A percentile compares a stretch with the other conserved stretches of the same genome.
These are phyloP conservation scores for Pseudotriccus pelzelni DNA, from an alignment of 2,797 vertebrate species.

Conservation along the genomic window DNA sequence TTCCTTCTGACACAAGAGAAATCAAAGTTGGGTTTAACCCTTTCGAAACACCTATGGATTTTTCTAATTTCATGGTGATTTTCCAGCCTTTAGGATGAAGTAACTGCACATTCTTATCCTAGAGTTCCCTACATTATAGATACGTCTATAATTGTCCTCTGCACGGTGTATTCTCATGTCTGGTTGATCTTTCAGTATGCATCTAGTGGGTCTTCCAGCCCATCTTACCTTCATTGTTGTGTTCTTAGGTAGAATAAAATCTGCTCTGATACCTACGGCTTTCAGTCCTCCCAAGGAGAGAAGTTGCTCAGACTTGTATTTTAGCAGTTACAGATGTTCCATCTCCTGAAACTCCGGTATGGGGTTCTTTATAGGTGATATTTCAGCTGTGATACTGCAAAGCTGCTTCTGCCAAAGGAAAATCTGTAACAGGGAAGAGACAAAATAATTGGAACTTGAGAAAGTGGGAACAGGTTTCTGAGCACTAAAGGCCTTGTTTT, in stretches of 20 bases:
- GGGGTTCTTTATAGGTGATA: background rate
- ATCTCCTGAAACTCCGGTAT: background rate
- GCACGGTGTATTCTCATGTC: background rate
- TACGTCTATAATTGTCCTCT: background rate
- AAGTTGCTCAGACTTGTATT: background rate
- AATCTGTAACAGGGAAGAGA: background rate
- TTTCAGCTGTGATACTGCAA: background rate
- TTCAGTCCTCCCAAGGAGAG: background rate
- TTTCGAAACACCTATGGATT: background rate
- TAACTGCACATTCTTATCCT: background rate
- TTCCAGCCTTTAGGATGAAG: background rate
- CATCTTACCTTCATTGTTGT: background rate
- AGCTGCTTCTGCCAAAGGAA: background rate
- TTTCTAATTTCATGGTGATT: background rate
- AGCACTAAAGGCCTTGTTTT: background rate
- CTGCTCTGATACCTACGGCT: too few species aligned
- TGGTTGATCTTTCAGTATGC: background rate
- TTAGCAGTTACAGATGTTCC: background rate
- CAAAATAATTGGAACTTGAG: fast-evolving
- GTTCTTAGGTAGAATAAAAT: background rate
- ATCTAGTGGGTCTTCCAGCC: background rate
- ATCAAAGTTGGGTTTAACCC: fast-evolving
- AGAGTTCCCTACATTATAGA: fast-evolving
- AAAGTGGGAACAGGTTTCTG: background rate
- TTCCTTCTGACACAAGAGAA: background rate